Base-by-base conservation (phyloP, 2,113 vertebrate genomes). In the Gambusia holbrooki region DNA sequence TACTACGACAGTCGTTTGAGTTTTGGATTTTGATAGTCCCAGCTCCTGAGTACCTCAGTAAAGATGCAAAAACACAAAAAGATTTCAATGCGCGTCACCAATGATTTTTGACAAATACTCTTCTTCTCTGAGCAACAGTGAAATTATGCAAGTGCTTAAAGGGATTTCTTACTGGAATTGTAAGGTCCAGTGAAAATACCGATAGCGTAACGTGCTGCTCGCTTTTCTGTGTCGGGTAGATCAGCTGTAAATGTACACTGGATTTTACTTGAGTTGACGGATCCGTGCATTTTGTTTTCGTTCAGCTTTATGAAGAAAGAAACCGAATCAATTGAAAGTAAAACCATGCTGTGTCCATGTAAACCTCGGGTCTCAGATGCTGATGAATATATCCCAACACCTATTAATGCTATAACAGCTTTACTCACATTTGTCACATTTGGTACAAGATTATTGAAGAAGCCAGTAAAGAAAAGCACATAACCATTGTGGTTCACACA, bases 361-460 rank as follows among this genome's bases (percentile, higher is more conserved):
- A 32, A 64, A 33, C 5, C 3, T 19, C 14, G 7, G 28, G 62
- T 63, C 29, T 22, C 7, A 33, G 28, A 64, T 22, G 17, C 30
- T 64, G 14, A 33, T 12, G 9, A 28, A 22, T 33, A 19, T 22
- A 17, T 22, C 17, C 22, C 30, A 17, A 19, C 30, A 64, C n/a
- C 62, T 22, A 19, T 17, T 22, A 11, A 45, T 5, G 2, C 13
- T 15, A 17, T 28, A 22, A 29, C 11, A 40, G 9, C 27, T 17
- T 2, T 76, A 76, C 88, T 91, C 60, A 93, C 92, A 42, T n/a
- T n/a, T n/a, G n/a, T n/a, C n/a, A n/a, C n/a, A n/a, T 1, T 83
- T 30, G 89, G 71, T 4, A 0, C 0, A 3, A 8, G 5, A 27
- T 79, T 74, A 54, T 42, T 4, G 19, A 87, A 33, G 4, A 28